Base-by-base conservation (phyloP, 2,113 vertebrate species). In the Pseudois nayaur region DNA sequence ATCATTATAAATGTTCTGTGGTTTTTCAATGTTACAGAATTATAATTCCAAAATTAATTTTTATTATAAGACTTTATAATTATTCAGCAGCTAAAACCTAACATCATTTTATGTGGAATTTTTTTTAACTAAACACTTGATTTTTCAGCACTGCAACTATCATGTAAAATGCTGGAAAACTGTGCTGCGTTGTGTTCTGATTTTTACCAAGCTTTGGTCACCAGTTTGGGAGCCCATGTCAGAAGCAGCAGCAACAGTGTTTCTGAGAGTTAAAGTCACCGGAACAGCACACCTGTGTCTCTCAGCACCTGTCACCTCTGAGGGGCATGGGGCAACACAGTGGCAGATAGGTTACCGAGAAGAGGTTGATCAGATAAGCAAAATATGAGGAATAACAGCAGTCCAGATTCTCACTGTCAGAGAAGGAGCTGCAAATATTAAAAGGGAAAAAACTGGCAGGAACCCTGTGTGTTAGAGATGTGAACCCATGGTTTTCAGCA, bases 1-100 rank as follows among this genome's bases (percentile, higher is more conserved):
- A 21, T 57, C 52, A 52, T 81, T 54, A 31, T 40, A 71, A 85
- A 59, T 45, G 19, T 31, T 33, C 27, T 13, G 9, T 36, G 21
- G n/a, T 57, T 64, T 60, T 55, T 21, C 93, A 90, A 55, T 59
- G 14, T 48, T 15, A 74, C 52, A 89, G 76, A 55, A n/a, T 29
- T 19, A 52, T 43, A 59, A 87, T 84, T 78, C 27, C 27, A 55
- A 83, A 96, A 25, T 87, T 67, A 45, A 81, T 81, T 54, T 64
- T 82, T 90, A 64, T 57, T 89, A 79, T 29, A 95, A 54, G n/a
- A n/a, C 5, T 59, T 89, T 82, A 43, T 36, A 71, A 79, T 43
- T 54, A 91, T 12, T 76, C 43, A 83, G 48, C 50, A 67, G 76
- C n/a, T 48, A 54, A 91, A 91, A 83, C 59, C 31, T 55, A 48